Evolutionary conservation across 64 coral and sea anemone species (phyloP).

Genomic region (Pocillopora verrucosa): DNA sequence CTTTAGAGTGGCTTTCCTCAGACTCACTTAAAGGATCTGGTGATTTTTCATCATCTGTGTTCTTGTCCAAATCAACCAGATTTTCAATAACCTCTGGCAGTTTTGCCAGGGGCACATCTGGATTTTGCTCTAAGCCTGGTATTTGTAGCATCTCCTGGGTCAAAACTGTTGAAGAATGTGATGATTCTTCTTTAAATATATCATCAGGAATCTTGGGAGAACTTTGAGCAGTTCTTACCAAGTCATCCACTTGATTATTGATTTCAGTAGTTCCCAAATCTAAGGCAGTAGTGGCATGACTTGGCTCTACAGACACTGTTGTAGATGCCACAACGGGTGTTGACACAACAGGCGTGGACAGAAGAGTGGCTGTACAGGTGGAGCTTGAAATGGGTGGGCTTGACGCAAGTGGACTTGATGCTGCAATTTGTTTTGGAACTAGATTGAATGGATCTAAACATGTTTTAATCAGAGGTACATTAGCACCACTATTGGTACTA

Average conservation of each 20-base stretch:
- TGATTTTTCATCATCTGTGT: not conserved
- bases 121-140: slow-evolving; percentile 21
- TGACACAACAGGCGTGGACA: too few relatives aligned
- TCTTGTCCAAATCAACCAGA: slow-evolving; percentile 21
- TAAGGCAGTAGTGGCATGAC: not conserved
- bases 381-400: too few relatives aligned
- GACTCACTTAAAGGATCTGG: not conserved
- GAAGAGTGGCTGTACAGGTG: too few relatives aligned
- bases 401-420: not conserved
- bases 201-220: not conserved
- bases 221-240: not conserved
- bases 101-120: slow-evolving; percentile 10
- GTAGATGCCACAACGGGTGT: too few relatives aligned
- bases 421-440: not conserved
- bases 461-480: not conserved
- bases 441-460: slow-evolving; percentile 14
- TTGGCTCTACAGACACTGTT: not conserved
- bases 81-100: slow-evolving; percentile 15
- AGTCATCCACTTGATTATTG: not conserved
- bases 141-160: slow-evolving; percentile 40
- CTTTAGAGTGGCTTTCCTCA: not conserved
- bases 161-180: slow-evolving; percentile 15
- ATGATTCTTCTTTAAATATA: slow-evolving; percentile 12
- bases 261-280: not conserved
- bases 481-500: not conserved